A percentile compares a stretch with the other conserved stretches of the same genome.
phyloP scores from a whole-genome alignment of 1,140 invertebrate genomes.

The Apolygus lucorum region DNA sequence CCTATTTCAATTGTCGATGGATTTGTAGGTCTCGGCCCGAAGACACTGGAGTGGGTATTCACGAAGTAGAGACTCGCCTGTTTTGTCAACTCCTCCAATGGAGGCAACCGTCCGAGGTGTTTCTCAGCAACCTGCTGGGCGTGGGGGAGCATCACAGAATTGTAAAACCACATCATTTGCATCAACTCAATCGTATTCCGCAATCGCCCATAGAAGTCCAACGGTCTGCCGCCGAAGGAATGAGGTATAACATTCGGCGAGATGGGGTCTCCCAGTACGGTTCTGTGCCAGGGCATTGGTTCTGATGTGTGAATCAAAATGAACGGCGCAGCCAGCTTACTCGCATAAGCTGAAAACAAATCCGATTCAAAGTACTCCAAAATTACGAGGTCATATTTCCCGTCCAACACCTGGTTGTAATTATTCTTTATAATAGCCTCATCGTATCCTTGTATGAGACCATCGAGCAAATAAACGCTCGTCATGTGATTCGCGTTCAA shows the following conservation, averaged over 20 bases:
- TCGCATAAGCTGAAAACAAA: not conserved
- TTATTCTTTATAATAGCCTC: not conserved
- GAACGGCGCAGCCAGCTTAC: not conserved
- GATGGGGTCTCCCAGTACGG: not conserved
- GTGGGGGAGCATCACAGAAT: conserved; percentile 6
- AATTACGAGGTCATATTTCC: not conserved
- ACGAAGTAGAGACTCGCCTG: conserved; percentile 54
- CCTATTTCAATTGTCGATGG: conserved; percentile 57
- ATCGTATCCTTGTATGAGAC: not conserved
- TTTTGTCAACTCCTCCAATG: conserved; percentile 45
- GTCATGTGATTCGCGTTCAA: not conserved
- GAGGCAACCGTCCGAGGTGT: conserved; percentile 36
- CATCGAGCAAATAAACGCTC: not conserved
- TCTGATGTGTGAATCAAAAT: not conserved
- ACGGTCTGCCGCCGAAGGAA: not conserved
- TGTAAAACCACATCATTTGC: not conserved
- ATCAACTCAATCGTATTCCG: not conserved
- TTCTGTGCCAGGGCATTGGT: not conserved
- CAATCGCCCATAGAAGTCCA: not conserved
- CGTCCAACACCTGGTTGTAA: not conserved
- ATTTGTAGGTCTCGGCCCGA: conserved; percentile 47
- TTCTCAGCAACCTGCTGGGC: conserved; percentile 27
- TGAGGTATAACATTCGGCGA: not conserved
- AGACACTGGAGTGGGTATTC: conserved; percentile 53
- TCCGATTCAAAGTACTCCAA: not conserved